These are phyloP conservation scores for Spondyliosoma cantharus DNA, from an alignment of 2,797 vertebrate genomes.

Conservation along the genomic window DNA sequence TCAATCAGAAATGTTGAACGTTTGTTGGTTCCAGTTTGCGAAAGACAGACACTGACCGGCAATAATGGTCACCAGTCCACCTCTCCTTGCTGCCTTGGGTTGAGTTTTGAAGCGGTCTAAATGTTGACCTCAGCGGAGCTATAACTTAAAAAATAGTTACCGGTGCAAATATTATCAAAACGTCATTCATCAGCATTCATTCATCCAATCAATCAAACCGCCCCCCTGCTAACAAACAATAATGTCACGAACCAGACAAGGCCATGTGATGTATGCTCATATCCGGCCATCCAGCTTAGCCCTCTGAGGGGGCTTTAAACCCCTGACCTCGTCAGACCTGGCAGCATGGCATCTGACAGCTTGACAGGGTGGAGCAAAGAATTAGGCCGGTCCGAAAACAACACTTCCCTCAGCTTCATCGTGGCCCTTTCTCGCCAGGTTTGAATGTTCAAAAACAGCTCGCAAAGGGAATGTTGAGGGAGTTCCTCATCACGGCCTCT, in stretches of 20 bases:
- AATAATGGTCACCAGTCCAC: neutral
- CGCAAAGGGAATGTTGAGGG: neutral
- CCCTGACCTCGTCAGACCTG: slow-evolving; percentile 61
- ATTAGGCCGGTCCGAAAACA: slow-evolving; percentile 27
- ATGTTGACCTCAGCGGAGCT: neutral
- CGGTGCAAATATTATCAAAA: neutral
- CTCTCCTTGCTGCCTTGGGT: neutral
- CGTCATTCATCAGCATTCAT: neutral
- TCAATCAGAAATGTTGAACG: neutral
- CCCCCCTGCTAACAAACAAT: slow-evolving; percentile 34
- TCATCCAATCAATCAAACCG: slow-evolving; percentile 28
- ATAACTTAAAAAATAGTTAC: neutral
- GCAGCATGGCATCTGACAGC: slow-evolving; percentile 50
- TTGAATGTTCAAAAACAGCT: neutral
- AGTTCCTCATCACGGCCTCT: neutral
- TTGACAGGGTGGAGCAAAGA: slow-evolving; percentile 44
- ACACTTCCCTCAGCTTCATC: slow-evolving; percentile 4
- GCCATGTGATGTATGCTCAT: slow-evolving; percentile 51
- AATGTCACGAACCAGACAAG: slow-evolving; percentile 34
- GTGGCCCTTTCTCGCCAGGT: neutral
- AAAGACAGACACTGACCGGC: neutral
- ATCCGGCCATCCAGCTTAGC: slow-evolving; percentile 52
- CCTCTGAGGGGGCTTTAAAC: slow-evolving; percentile 44
- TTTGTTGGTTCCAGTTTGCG: neutral
- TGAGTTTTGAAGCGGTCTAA: neutral